phyloP scores from a whole-genome alignment of 2,888 invertebrate genomes.

The Catotricha subobsoleta region DNA sequence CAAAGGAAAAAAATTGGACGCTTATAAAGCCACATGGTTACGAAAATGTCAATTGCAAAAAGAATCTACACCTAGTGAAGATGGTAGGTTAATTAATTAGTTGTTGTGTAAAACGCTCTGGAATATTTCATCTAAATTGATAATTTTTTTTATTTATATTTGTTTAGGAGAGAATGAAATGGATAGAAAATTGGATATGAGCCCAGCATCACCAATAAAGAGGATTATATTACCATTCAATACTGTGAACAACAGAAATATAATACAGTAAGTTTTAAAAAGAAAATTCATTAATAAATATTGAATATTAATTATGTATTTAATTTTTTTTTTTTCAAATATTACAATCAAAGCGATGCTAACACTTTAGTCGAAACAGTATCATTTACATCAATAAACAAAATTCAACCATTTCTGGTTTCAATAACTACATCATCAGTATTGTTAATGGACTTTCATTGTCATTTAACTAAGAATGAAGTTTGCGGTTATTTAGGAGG shows the following conservation, averaged over 20 bases:
- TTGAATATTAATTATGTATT: too few species aligned
- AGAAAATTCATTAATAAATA: slow-evolving; percentile 12
- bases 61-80: slow-evolving; percentile 25
- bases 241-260: slow-evolving; percentile 52
- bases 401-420: slow-evolving; percentile 82
- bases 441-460: slow-evolving; percentile 79
- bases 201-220: slow-evolving; percentile 39
- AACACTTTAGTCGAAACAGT: slow-evolving; percentile 79
- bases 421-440: slow-evolving; percentile 74
- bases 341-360: slow-evolving; percentile 48
- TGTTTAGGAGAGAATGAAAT: slow-evolving; percentile 42
- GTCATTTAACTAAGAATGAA: slow-evolving; percentile 83
- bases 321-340: background rate
- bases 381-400: slow-evolving; percentile 70
- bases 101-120: too few species aligned
- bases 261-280: slow-evolving; percentile 41
- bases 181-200: slow-evolving; percentile 40
- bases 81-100: slow-evolving; percentile 11
- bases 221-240: slow-evolving; percentile 58
- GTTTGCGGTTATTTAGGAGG: slow-evolving; percentile 93
- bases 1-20: slow-evolving; percentile 70
- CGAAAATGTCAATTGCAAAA: slow-evolving; percentile 45
- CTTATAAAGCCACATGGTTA: slow-evolving; percentile 73
- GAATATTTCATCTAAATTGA: too few species aligned
- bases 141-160: too few species aligned